phyloP scores from a whole-genome alignment of 37 sponge, comb jelly and placozoan genomes.

The Bolinopsis microptera region DNA sequence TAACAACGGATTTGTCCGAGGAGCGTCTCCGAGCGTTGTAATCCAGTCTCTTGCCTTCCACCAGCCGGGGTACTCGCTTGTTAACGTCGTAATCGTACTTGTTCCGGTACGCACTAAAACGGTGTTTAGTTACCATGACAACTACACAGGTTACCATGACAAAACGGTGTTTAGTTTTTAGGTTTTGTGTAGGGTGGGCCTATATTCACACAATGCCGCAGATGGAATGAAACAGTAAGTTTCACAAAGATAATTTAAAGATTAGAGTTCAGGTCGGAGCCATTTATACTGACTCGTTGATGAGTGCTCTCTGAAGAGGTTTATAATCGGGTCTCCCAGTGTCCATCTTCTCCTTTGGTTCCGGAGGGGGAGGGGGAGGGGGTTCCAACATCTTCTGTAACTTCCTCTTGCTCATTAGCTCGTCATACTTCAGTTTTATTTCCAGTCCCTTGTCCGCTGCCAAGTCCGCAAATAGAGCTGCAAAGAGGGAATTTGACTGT shows the following conservation, averaged over 20 bases:
- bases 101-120: neutral
- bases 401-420: conserved; percentile 29
- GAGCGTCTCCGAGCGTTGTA: conserved; percentile 31
- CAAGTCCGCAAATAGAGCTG: conserved; percentile 29
- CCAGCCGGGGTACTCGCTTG: conserved; percentile 17
- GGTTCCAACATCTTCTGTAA: conserved; percentile 47
- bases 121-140: no score
- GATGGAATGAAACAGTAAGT: no score
- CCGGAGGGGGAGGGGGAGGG: neutral
- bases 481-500: neutral
- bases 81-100: conserved; percentile 6
- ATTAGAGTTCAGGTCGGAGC: no score
- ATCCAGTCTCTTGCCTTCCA: conserved; percentile 39
- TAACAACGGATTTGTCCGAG: neutral
- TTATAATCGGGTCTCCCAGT: conserved; percentile 4
- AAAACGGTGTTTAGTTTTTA: no score
- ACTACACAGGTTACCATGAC: no score
- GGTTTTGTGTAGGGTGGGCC: no score
- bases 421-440: conserved; percentile 34
- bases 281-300: conserved; percentile 48
- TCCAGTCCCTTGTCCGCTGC: conserved; percentile 34
- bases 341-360: neutral
- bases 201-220: no score
- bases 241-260: no score
- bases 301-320: conserved; percentile 30